A percentile compares a stretch with the other conserved stretches of the same genome.
Conservation (phyloP, 2,888 invertebrate genomes). For the Coelinius sp. region DNA sequence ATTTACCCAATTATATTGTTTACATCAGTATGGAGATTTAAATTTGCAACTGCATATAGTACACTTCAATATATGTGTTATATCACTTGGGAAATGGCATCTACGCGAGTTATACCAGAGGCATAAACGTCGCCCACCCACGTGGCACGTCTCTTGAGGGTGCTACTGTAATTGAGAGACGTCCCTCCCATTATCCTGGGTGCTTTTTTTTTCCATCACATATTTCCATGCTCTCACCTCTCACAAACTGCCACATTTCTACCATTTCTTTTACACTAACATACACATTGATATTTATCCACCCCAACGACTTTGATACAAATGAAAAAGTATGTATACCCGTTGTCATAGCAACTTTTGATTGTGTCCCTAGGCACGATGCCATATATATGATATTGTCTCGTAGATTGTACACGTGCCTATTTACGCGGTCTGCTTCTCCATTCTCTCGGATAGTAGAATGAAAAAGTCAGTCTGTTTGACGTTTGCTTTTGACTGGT, state of each 20-base stretch:
- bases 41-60: background rate
- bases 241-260: slow-evolving; percentile 36
- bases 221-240: slow-evolving; percentile 7
- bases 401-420: background rate
- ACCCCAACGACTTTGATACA: background rate
- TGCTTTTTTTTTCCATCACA: background rate
- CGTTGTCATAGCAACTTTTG: slow-evolving; percentile 67
- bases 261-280: slow-evolving; percentile 4
- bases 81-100: slow-evolving; percentile 11
- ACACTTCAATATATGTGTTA: background rate
- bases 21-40: background rate
- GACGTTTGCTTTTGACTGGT: too few species aligned
- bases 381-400: slow-evolving; percentile 32
- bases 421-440: slow-evolving; percentile 23
- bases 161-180: slow-evolving; percentile 47
- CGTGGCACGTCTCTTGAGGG: slow-evolving; percentile 19
- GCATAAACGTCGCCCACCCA: slow-evolving; percentile 21
- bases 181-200: slow-evolving; percentile 42
- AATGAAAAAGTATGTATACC: slow-evolving; percentile 36
- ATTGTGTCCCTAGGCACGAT: slow-evolving; percentile 56
- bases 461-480: background rate
- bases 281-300: slow-evolving; percentile 7
- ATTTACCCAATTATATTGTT: slow-evolving; percentile 14
- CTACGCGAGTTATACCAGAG: background rate
- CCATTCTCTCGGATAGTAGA: background rate